These are phyloP conservation scores for Pristionchus exspectatus DNA, from an alignment of 2,888 invertebrate genomes.

Conservation along the genomic window DNA sequence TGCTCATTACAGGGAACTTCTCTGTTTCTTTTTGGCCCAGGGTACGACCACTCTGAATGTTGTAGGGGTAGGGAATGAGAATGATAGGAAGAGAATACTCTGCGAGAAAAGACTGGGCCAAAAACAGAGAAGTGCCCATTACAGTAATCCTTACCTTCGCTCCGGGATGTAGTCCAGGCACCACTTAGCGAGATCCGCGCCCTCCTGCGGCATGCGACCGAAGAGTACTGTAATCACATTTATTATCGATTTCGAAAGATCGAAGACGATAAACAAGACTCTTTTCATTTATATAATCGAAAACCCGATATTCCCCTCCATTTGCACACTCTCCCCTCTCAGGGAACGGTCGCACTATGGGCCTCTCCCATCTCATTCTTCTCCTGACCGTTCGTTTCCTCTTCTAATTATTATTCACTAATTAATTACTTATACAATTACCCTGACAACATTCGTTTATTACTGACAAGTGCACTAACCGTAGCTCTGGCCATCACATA, in stretches of 20 bases:
- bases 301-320: neutral
- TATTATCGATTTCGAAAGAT: neutral
- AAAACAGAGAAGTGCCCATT: neutral
- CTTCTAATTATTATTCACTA: neutral
- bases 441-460: neutral
- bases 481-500: no score
- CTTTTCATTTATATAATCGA: neutral
- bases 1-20: no score
- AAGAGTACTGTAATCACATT: conserved; percentile 17
- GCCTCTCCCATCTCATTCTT: neutral
- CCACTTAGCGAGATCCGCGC: conserved; percentile 32
- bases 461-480: neutral
- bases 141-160: neutral
- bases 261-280: neutral
- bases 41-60: no score
- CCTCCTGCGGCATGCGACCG: conserved; percentile 14
- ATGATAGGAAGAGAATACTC: no score
- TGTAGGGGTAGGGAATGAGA: no score
- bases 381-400: neutral
- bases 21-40: no score
- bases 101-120: no score
- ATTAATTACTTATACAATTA: neutral
- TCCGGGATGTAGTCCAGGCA: conserved; percentile 46
- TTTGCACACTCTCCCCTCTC: neutral
- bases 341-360: conserved; percentile 9